Base-by-base conservation (phyloP, 2,888 invertebrate species). In the Dichetophora obliterata region DNA sequence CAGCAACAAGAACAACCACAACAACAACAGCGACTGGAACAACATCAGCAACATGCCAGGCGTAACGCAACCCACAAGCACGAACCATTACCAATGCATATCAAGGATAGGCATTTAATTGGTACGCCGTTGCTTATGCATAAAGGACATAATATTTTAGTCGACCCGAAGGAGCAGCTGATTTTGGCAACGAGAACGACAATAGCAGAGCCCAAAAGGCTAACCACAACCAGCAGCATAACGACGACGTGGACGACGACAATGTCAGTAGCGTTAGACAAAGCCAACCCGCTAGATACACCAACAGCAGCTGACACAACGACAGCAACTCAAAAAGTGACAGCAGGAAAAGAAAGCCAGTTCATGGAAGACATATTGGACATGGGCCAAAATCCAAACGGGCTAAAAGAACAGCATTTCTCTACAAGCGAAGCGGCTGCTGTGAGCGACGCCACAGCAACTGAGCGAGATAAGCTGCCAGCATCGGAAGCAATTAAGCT, bases 61-160 rank as follows among this genome's bases (percentile, higher is more conserved):
- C 14, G n/a, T 54, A 65, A n/a, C 22, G 24, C 50, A 16, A 19
- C 19, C 31, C 86, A 85, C 79, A 84, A 83, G 76, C 86, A 85
- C 75, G 82, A 86, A 70, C 84, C 84, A 61, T 70, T 86, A 79
- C 86, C 87, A 81, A 79, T 88, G 81, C 86, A 86, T 75, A 83
- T 87, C 81, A 87, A 86, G 79, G 85, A 88, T 81, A 85, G 88
- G 68, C 88, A 88, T 84, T 83, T 88, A 84, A 88, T 88, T 86
- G 88, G 88, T 73, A 88, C 88, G 78, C 88, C 88, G 81, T 80
- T 88, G 82, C 84, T 88, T 79, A 87, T 86, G 87, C 86, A 88
- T 80, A 87, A 86, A 81, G 88, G 88, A 83, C 86, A 87, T 81
- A 86, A 87, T 83, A 83, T 87, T 77, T 81, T 87, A 77, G 84